Evolutionary conservation across 2,797 vertebrate species (phyloP).

Genomic region (Chanos chanos): DNA sequence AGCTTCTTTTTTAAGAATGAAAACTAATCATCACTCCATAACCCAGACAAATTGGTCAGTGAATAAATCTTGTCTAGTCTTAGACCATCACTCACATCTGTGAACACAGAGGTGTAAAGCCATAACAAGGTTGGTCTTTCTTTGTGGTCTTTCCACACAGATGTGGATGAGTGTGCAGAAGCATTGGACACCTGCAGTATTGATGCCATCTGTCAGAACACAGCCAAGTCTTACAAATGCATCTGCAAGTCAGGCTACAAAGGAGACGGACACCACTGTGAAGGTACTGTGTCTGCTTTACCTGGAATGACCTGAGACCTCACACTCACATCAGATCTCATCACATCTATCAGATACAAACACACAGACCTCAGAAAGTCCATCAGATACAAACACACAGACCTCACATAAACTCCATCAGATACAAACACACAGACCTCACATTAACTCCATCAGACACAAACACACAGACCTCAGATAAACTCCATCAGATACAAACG

Average conservation of each 20-base stretch:
- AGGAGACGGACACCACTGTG: constrained; percentile 95
- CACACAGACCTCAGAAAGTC: background rate
- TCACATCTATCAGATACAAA: background rate
- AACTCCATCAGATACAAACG: background rate
- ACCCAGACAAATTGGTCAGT: too few relatives aligned
- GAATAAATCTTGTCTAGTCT: too few relatives aligned
- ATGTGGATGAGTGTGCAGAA: constrained; percentile 95
- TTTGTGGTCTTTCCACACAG: constrained; percentile 63
- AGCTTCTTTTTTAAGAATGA: too few relatives aligned
- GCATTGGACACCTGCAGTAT: constrained; percentile 96
- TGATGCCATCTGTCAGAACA: constrained; percentile 98
- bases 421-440: background rate
- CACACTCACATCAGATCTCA: too few relatives aligned
- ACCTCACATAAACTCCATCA: too few relatives aligned
- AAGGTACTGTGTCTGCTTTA: too few relatives aligned
- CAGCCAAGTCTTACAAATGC: constrained; percentile 92
- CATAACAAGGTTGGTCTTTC: background rate
- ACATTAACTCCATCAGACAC: background rate
- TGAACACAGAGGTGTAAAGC: too few relatives aligned
- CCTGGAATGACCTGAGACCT: too few relatives aligned
- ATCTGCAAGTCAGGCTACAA: constrained; percentile 99
- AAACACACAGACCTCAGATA: background rate
- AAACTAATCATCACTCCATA: too few relatives aligned
- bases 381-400: too few relatives aligned
- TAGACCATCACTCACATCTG: too few relatives aligned